phyloP scores from a whole-genome alignment of 1,140 invertebrate genomes.

The Apis laboriosa region DNA sequence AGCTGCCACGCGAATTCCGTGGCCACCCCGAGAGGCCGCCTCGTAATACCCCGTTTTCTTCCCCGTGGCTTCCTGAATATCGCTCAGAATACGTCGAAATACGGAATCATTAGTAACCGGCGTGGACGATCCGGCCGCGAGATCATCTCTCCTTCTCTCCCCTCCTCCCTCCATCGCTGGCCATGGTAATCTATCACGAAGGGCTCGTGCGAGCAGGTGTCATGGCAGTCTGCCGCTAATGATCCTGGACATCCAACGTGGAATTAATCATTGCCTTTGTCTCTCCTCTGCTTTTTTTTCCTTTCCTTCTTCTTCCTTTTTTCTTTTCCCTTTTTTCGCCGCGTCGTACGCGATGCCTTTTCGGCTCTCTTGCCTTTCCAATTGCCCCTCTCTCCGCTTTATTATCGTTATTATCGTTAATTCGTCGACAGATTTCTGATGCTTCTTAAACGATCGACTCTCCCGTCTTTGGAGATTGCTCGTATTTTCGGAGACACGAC shows the following conservation, averaged over 20 bases:
- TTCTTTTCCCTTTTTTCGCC: slow-evolving; percentile 55
- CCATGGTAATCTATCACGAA: slow-evolving; percentile 77
- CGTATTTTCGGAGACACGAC: no score
- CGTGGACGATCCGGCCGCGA: slow-evolving; percentile 61
- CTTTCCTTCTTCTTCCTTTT: no score
- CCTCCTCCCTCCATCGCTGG: slow-evolving; percentile 47
- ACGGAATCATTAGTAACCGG: slow-evolving; percentile 77
- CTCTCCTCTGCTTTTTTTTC: slow-evolving; percentile 63
- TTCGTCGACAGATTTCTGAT: slow-evolving; percentile 31
- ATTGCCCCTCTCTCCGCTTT: slow-evolving; percentile 10
- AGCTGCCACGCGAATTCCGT: slow-evolving; percentile 68
- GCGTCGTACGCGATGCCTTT: slow-evolving; percentile 62
- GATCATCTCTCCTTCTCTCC: slow-evolving; percentile 47
- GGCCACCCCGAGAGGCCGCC: slow-evolving; percentile 59
- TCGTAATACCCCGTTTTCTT: slow-evolving; percentile 61
- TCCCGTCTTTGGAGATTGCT: not conserved
- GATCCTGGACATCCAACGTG: slow-evolving; percentile 75
- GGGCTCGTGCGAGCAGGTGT: slow-evolving; percentile 76
- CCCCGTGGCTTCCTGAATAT: slow-evolving; percentile 71
- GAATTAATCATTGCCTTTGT: slow-evolving; percentile 78
- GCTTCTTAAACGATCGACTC: slow-evolving; percentile 28
- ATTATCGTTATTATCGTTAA: slow-evolving; percentile 60
- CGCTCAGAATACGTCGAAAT: slow-evolving; percentile 71
- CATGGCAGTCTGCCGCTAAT: slow-evolving; percentile 75
- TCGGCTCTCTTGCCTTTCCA: slow-evolving; percentile 1